These are phyloP conservation scores for Ginglymostoma cirratum DNA, from an alignment of 2,113 vertebrate species.

Conservation along the genomic window DNA sequence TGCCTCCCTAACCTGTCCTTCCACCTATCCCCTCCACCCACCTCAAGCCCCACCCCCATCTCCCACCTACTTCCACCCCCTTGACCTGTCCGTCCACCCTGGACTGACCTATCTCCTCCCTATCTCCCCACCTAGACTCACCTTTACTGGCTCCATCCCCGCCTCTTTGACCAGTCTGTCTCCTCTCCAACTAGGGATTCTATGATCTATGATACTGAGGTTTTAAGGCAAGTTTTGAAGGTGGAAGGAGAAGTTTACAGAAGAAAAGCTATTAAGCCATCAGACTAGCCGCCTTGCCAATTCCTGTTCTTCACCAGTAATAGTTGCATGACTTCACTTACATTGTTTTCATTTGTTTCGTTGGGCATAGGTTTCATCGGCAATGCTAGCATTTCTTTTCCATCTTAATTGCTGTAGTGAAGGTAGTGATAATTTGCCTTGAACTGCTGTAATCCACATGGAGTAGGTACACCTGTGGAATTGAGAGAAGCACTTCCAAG, in stretches of 20 bases:
- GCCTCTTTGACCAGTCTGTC: too few species aligned
- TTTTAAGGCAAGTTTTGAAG: not conserved
- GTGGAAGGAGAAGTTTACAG: not conserved
- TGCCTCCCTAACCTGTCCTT: too few species aligned
- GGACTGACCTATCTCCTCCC: too few species aligned
- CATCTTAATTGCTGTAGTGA: not conserved
- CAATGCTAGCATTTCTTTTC: not conserved
- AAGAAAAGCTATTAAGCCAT: not conserved
- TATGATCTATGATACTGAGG: too few species aligned
- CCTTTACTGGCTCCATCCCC: too few species aligned
- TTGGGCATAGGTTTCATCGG: not conserved
- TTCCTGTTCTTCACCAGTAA: not conserved
- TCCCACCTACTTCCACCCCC: too few species aligned
- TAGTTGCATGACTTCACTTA: not conserved
- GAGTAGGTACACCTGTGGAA: not conserved
- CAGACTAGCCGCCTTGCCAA: not conserved
- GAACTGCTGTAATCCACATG: not conserved
- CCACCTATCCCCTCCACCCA: too few species aligned
- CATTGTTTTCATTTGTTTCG: not conserved
- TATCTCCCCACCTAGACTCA: too few species aligned
- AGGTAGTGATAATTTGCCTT: not conserved
- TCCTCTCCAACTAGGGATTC: too few species aligned
- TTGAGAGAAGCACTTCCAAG: not conserved
- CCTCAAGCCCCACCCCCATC: too few species aligned
- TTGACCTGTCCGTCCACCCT: too few species aligned